Evolutionary conservation across 2,113 vertebrate species (phyloP).

Genomic region (Anseranas semipalmata): DNA sequence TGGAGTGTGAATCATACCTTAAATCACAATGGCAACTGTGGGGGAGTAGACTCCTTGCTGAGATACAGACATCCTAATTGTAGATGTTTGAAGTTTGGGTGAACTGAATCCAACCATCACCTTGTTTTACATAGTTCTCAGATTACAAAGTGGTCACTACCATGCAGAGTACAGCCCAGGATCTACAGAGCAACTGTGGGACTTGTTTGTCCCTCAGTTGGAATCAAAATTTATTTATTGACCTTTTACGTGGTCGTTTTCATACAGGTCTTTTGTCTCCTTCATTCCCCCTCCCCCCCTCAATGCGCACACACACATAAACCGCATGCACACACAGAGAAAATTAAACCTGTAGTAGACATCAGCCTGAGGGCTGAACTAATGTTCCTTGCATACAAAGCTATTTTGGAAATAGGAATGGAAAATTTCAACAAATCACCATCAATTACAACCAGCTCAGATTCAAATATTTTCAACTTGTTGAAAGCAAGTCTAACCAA

Average conservation of each 20-base stretch:
- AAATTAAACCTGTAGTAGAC: not conserved
- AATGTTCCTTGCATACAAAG: not conserved
- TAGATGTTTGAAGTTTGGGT: not conserved
- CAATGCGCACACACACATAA: not conserved
- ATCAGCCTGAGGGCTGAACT: not conserved
- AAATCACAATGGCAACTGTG: not conserved
- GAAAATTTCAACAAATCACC: not conserved
- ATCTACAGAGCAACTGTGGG: not conserved
- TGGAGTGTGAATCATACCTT: not conserved
- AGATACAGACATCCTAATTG: not conserved
- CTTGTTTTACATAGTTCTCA: not conserved
- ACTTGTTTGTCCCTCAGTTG: not conserved
- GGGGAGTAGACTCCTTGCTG: not conserved
- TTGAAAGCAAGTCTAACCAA: slow-evolving; percentile 40
- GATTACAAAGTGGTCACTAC: not conserved
- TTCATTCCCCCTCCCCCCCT: fast-evolving
- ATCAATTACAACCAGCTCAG: not conserved
- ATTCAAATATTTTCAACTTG: not conserved
- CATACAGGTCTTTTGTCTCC: not conserved
- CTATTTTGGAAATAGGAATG: not conserved
- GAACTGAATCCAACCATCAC: not conserved
- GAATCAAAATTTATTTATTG: not conserved
- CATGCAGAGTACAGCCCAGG: not conserved
- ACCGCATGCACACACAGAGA: not conserved
- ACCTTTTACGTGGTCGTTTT: not conserved